Base-by-base conservation (phyloP, 1,140 invertebrate species). In the Megalopta genalis region DNA sequence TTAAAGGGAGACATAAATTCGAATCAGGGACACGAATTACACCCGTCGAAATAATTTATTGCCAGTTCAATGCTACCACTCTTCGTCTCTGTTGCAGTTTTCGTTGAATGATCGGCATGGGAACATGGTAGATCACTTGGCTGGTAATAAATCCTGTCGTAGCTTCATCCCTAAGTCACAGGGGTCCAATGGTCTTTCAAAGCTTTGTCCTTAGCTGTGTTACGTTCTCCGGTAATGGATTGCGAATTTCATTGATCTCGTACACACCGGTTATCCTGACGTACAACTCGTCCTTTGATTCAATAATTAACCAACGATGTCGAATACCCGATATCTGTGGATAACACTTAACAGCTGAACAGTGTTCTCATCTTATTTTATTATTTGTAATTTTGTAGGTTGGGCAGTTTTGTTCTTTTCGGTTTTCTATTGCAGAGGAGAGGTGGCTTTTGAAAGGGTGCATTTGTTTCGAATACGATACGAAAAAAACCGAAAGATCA, bases 1-100 rank as follows among this genome's bases (percentile, higher is more conserved):
- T 72, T 72, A 77, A 77, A 64, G 68, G 14, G 46, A 54, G 60
- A 25, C 60, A 77, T 77, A 77, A 72, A 77, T 77, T 32, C 27
- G 46, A 77, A 77, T 77, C 46, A 77, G n/a, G 10, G 32, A n/a
- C 21, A n/a, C 60, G 60, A 69, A 77, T 77, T 72, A 42, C 16
- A 5, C 27, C 18, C 18, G 60, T 71, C 68, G 68, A 72, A 57
- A 77, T 77, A 77, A 77, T 77, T 77, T 54, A 77, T 72, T 32
- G 60, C 25, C 59, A 23, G 52, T 62, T 52, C 23, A 14, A 57
- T 39, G 16, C 27, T 69, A 54, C 37, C 57, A 39, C 16, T 37
- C 54, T 37, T 52, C 39, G 74, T 63, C 52, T 54, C 27, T 49
- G 5, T 5, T 23, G 60, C 18, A 63, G 25, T 77, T 72, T 77